Conservation (phyloP, 2,888 invertebrate species). For the Hoplodrina blanda region DNA sequence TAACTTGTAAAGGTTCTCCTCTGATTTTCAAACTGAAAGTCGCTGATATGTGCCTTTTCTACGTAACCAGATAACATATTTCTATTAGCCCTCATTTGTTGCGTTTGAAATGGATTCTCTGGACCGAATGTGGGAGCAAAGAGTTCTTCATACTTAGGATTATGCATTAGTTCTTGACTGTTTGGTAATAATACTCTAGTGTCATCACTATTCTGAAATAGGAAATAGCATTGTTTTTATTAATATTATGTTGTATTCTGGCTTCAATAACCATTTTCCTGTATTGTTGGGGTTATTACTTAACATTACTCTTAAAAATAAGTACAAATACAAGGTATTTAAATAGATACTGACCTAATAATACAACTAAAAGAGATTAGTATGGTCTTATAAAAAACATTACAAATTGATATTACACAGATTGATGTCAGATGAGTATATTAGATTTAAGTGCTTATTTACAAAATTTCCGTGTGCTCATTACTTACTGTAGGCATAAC, state of each 20-base stretch:
- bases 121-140: conserved; percentile 98
- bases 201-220: conserved; percentile 92
- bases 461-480: neutral
- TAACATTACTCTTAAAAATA: too few relatives aligned
- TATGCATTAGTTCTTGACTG: conserved; percentile 96
- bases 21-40: conserved; percentile 99
- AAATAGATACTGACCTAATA: too few relatives aligned
- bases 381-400: neutral
- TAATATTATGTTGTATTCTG: neutral
- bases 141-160: conserved; percentile 98
- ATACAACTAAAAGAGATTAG: neutral
- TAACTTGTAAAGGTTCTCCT: conserved; percentile 98
- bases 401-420: neutral
- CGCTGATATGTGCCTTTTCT: conserved; percentile 98
- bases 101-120: conserved; percentile 97
- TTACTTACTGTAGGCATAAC: conserved; percentile 94
- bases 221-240: conserved; percentile 20
- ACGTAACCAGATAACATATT: conserved; percentile 98
- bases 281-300: too few relatives aligned
- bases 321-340: too few relatives aligned
- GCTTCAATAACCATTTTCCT: neutral
- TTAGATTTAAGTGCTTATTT: neutral
- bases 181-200: conserved; percentile 94
- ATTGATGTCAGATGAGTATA: neutral
- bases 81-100: conserved; percentile 96